A percentile compares a stretch with the other conserved stretches of the same genome.
phyloP scores from a whole-genome alignment of 2,797 vertebrate genomes.

The Xiphorhynchus erythropygius region DNA sequence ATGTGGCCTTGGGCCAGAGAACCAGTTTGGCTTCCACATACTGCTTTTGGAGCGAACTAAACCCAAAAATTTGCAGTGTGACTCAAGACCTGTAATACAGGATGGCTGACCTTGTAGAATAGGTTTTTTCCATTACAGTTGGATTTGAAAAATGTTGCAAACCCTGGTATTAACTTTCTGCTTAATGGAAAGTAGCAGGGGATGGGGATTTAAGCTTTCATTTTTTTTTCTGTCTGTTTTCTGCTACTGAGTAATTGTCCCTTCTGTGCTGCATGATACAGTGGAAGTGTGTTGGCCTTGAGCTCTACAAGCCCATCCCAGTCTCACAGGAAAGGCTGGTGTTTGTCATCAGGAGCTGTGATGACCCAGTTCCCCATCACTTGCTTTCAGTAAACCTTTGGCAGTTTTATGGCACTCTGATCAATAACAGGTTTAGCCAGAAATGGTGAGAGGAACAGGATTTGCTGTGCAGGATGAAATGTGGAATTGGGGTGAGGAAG shows the following conservation, averaged over 20 bases:
- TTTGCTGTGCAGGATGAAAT: background rate
- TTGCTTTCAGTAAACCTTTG: background rate
- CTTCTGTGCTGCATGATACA: background rate
- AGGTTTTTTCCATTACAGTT: slow-evolving; percentile 11
- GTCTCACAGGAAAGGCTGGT: background rate
- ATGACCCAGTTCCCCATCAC: background rate
- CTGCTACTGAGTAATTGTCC: background rate
- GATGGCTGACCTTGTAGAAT: background rate
- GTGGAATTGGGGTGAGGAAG: background rate
- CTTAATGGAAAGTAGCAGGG: background rate
- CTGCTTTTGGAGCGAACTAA: background rate
- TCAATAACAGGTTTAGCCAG: background rate
- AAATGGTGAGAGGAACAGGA: background rate
- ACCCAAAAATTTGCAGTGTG: background rate
- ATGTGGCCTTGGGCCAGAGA: background rate
- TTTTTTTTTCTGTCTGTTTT: background rate
- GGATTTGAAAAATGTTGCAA: slow-evolving; percentile 12
- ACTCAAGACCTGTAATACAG: background rate
- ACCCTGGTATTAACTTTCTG: slow-evolving; percentile 2
- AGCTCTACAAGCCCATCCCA: background rate
- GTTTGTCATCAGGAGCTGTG: background rate
- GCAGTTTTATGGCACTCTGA: background rate
- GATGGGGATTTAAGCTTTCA: background rate
- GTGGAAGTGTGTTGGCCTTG: background rate
- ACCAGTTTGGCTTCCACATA: slow-evolving; percentile 18